Evolutionary conservation across 2,113 vertebrate genomes (phyloP), one percentile per base, ranked within the genome.

Genomic region (Bos javanicus): DNA sequence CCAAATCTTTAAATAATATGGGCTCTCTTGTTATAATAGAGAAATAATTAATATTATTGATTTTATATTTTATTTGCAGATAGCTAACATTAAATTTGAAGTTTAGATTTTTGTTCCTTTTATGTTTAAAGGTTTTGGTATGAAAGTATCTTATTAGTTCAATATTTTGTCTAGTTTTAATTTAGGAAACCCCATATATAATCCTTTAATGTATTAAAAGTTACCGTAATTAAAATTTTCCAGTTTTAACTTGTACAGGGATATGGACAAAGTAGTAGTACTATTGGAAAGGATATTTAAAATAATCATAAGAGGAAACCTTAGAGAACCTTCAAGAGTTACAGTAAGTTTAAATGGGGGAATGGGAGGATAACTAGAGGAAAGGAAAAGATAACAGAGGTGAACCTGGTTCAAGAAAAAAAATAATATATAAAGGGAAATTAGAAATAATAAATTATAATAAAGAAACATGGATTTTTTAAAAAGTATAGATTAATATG

Each of bases 1-100:
- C 11, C 6, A 91, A 91, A 74, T 33, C 39, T 83, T 88, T 94
- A 97, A 93, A 87, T 64, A 88, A 74, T 43, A 15, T 57, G 26
- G 62, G 28, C 43, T 92, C 21, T 95, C 26, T 88, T 60, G 16
- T 48, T 82, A 7, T 89, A 81, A 60, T 80, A 78, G 19, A 95
- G 48, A 14, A 80, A 10, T 86, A 95, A 64, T 21, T 97, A 85
- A 71, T 97, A 46, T 36, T 96, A 48, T n/a, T 96, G 30, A 89
- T 90, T 93, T 93, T 96, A 4, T 7, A 83, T 90, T 96, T 97
- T 95, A 90, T 94, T 95, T 95, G 10, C 25, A 91, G 62, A 80
- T 19, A 95, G 30, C 33, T 92, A 84, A 92, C 83, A 30, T 92
- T 8, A 96, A 89, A 64, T 91, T 91, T 84, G 14, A 78, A 97